Evolutionary conservation across 2,113 vertebrate species (phyloP).

Genomic region (Callithrix jacchus): DNA sequence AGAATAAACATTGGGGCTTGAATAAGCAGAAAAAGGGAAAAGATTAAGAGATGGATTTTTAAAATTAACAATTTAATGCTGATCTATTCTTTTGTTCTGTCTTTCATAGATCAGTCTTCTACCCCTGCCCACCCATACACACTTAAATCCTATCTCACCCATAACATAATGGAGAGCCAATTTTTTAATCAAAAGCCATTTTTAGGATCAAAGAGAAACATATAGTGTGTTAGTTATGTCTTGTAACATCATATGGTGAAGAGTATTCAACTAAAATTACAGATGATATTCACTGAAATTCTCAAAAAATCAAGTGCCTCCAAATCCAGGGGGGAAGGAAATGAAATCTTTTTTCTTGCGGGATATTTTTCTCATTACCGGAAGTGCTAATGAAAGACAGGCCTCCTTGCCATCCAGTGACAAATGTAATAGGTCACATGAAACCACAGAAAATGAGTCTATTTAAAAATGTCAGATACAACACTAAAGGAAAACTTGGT

Average conservation of each 20-base stretch:
- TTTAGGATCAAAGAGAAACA: constrained; percentile 77
- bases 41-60: background rate
- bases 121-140: background rate
- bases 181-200: constrained; percentile 77
- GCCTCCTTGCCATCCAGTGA: constrained; percentile 72
- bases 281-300: constrained; percentile 60
- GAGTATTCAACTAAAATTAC: constrained; percentile 65
- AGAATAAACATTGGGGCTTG: background rate
- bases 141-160: constrained; percentile 56
- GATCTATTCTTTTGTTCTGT: constrained; percentile 57
- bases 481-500: constrained; percentile 67
- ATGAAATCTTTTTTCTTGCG: constrained; percentile 54
- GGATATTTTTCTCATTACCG: constrained; percentile 74
- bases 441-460: constrained; percentile 79
- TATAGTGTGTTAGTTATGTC: constrained; percentile 57
- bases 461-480: constrained; percentile 77
- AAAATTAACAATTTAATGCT: constrained; percentile 47
- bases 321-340: background rate
- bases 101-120: constrained; percentile 32
- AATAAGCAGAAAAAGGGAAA: background rate
- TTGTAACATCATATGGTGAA: constrained; percentile 57
- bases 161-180: constrained; percentile 65
- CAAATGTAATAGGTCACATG: constrained; percentile 74
- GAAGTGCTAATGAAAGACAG: constrained; percentile 81
- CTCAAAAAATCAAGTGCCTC: constrained; percentile 67